Evolutionary conservation across 2,888 invertebrate species (phyloP), one percentile per base, ranked within the genome.

Genomic region (Argyresthia goedartella): DNA sequence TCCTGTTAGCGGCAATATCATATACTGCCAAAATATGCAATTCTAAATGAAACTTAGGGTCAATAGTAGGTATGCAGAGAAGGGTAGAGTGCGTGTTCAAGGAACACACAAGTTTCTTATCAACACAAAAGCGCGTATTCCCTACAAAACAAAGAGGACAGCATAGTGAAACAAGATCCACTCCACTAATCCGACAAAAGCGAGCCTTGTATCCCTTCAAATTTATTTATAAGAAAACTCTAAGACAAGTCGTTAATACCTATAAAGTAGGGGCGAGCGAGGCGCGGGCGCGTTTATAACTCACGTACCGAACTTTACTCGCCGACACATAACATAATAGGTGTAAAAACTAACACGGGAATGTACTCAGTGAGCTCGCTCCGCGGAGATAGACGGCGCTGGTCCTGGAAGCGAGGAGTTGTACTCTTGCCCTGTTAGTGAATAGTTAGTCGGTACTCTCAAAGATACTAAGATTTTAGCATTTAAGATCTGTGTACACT

Each of bases 161-260:
- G 84, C 84, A 82, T 84, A 84, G 80, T 85, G 86, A 82, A 86
- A 86, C 86, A 85, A 82, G 85, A 86, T 86, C 85, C 85, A 81
- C 82, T 85, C 79, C 71, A 81, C 85, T 86, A 86, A 86, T 86
- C 85, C 86, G 77, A 86, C 86, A 86, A 86, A 86, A 84, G 85
- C 85, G 82, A 85, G 82, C 81, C 85, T 84, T 86, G 86, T 86
- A 82, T 81, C 86, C 86, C 84, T 86, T 86, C 86, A 86, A 86
- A 86, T 86, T 86, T 86, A 86, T 86, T 86, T 86, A 86, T 86
- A 86, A 86, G 86, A 86, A 86, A 86, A 86, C 85, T 85, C 86
- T 86, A 80, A 85, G 86, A 86, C 86, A 86, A 84, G 86, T 82
- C 86, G 86, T 86, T 86, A 86, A 86, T 86, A 86, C 86, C 85